A percentile compares a stretch with the other conserved stretches of the same genome.
These are phyloP conservation scores for Onychostruthus taczanowskii DNA, from an alignment of 2,113 vertebrate species.

Conservation along the genomic window DNA sequence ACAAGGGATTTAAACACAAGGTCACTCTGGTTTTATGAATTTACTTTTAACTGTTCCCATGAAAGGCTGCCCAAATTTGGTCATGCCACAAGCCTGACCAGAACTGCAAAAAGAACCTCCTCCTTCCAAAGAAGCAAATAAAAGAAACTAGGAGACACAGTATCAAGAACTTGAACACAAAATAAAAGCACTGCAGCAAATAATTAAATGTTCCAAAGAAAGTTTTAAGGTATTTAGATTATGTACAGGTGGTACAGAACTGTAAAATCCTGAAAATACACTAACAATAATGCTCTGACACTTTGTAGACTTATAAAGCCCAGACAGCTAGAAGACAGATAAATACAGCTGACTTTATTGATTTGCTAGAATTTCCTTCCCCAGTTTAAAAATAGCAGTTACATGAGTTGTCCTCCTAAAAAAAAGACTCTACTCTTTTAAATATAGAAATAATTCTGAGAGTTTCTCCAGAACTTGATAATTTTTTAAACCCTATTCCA, in stretches of 20 bases:
- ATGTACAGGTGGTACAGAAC: neutral
- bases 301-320: neutral
- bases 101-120: neutral
- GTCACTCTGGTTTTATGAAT: neutral
- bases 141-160: neutral
- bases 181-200: neutral
- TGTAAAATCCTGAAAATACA: neutral
- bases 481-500: neutral
- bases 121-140: neutral
- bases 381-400: neutral
- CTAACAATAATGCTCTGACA: neutral
- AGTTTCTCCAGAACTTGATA: neutral
- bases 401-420: neutral
- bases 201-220: neutral
- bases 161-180: neutral
- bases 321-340: neutral
- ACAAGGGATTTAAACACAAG: neutral
- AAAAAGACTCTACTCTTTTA: neutral
- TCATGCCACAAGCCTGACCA: neutral
- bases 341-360: neutral
- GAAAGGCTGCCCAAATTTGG: neutral
- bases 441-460: neutral
- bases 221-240: neutral
- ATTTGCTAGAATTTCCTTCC: neutral
- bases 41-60: neutral